Evolutionary conservation across 2,888 invertebrate genomes (phyloP).

Genomic region (Caenorhabditis sp.): DNA sequence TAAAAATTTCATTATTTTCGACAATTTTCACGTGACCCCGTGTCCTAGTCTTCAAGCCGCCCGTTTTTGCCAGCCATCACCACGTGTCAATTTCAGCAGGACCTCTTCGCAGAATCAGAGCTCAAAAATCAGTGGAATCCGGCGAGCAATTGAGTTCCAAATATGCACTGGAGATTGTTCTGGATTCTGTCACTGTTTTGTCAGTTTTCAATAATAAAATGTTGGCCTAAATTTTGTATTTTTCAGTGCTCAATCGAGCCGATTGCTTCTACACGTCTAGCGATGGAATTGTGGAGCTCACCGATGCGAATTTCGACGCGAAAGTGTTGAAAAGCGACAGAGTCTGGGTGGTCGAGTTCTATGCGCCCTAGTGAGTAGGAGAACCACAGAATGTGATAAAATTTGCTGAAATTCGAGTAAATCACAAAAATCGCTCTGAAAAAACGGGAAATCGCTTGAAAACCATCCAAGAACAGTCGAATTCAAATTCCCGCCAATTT

Average conservation of each 20-base stretch:
- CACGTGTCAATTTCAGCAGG: neutral
- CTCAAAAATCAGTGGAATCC: neutral
- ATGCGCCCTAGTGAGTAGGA: constrained; percentile 85
- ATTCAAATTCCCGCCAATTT: neutral
- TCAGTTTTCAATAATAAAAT: constrained; percentile 10
- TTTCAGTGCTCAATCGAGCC: constrained; percentile 5
- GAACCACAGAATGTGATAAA: neutral
- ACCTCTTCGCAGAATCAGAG: neutral
- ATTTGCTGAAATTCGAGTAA: neutral
- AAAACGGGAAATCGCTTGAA: too few species aligned
- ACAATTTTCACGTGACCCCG: constrained; percentile 1
- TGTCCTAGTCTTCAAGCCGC: neutral
- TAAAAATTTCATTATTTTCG: neutral
- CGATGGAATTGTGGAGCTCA: constrained; percentile 74
- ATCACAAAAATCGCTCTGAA: neutral
- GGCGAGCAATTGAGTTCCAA: neutral
- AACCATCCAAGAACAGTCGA: too few species aligned
- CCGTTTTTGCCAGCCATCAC: neutral
- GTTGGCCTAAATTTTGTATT: neutral
- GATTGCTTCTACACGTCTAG: constrained; percentile 40
- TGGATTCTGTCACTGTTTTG: constrained; percentile 26
- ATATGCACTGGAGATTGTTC: neutral
- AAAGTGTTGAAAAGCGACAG: constrained; percentile 82
- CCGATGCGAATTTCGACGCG: constrained; percentile 77
- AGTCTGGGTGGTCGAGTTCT: constrained; percentile 85